Conservation (phyloP, 2,113 vertebrate species). For the Empidonax traillii region DNA sequence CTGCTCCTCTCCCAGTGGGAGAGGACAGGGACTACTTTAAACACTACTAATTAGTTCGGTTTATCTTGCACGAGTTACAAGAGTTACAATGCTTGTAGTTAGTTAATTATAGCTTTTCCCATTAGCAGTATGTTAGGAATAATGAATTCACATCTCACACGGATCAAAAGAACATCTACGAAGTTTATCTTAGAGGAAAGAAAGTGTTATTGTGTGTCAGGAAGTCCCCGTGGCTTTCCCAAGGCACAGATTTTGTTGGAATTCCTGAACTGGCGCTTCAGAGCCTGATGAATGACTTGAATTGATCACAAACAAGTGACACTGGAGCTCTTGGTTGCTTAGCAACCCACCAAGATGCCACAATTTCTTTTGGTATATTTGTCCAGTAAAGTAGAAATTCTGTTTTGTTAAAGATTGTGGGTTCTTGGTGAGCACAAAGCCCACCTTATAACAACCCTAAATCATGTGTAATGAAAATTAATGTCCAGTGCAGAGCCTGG, state of each 20-base stretch:
- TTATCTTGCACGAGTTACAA: slow-evolving; percentile 60
- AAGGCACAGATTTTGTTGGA: slow-evolving; percentile 63
- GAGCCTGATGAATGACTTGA: slow-evolving; percentile 72
- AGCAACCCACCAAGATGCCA: slow-evolving; percentile 76
- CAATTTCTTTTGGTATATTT: slow-evolving; percentile 73
- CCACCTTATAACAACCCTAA: slow-evolving; percentile 14
- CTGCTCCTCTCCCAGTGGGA: slow-evolving; percentile 18
- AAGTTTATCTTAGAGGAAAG: slow-evolving; percentile 72
- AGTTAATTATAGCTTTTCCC: slow-evolving; percentile 76
- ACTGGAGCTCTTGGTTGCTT: slow-evolving; percentile 72
- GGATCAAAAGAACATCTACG: slow-evolving; percentile 73
- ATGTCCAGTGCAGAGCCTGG: not conserved
- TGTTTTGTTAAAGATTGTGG: slow-evolving; percentile 52
- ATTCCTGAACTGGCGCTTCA: slow-evolving; percentile 67
- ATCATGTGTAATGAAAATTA: slow-evolving; percentile 1
- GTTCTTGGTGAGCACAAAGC: slow-evolving; percentile 44
- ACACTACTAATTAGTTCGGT: slow-evolving; percentile 72
- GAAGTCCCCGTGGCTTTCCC: slow-evolving; percentile 74
- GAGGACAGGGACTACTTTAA: slow-evolving; percentile 69
- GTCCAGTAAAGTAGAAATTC: slow-evolving; percentile 71
- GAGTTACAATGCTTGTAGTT: slow-evolving; percentile 48
- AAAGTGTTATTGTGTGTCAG: slow-evolving; percentile 67
- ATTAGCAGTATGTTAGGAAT: slow-evolving; percentile 71
- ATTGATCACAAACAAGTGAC: slow-evolving; percentile 73
- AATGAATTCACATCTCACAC: slow-evolving; percentile 72